Conservation (phyloP, 1,140 invertebrate genomes). For the Grapholita molesta region DNA sequence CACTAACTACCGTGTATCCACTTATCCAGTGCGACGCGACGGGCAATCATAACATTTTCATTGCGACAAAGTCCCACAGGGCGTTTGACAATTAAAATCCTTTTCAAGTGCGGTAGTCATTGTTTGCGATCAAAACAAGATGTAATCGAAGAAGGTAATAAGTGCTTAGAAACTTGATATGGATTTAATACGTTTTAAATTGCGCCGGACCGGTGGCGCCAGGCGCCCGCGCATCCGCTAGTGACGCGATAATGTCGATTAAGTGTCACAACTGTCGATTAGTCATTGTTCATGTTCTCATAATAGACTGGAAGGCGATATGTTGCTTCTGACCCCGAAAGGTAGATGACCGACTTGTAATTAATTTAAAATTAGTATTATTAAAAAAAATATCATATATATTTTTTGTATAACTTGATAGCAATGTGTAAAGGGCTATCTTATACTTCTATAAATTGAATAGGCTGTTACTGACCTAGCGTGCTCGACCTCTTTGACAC, state of each 20-base stretch:
- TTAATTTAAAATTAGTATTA: no score
- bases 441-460: no score
- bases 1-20: not conserved
- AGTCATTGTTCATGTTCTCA: not conserved
- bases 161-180: not conserved
- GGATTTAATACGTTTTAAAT: not conserved
- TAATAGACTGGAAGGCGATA: not conserved
- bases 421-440: no score
- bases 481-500: no score
- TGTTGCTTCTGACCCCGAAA: not conserved
- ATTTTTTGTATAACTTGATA: no score
- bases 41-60: not conserved
- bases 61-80: not conserved
- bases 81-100: slow-evolving; percentile 54
- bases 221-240: slow-evolving; percentile 65
- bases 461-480: no score
- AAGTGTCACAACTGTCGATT: slow-evolving; percentile 25
- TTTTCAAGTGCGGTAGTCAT: slow-evolving; percentile 55
- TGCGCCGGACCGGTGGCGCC: slow-evolving; percentile 30
- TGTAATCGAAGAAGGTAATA: not conserved
- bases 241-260: slow-evolving; percentile 37
- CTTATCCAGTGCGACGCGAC: not conserved
- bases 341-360: not conserved
- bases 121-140: slow-evolving; percentile 46
- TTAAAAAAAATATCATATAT: no score